Evolutionary conservation across 2,888 invertebrate genomes (phyloP).

Genomic region (Dolichopus griseipennis): DNA sequence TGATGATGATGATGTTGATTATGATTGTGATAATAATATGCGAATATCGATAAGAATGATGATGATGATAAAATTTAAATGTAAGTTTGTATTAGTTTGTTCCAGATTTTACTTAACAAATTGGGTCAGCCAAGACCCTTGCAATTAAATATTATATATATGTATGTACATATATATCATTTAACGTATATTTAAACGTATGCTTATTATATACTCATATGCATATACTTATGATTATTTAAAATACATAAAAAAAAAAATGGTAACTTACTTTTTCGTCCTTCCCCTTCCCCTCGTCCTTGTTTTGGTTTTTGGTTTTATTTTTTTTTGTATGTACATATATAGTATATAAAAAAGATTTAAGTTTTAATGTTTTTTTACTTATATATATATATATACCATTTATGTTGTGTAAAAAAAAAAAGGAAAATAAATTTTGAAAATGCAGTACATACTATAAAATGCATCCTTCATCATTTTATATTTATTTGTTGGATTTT

Average conservation of each 20-base stretch:
- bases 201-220: no score
- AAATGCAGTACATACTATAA: neutral
- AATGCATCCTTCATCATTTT: neutral
- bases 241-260: no score
- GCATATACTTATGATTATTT: no score
- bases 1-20: neutral
- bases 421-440: neutral
- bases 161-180: neutral
- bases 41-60: neutral
- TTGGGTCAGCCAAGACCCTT: constrained; percentile 20
- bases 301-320: no score
- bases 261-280: no score
- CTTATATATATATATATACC: no score
- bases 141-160: constrained; percentile 15
- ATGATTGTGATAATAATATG: constrained; percentile 9
- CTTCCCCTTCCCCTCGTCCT: no score
- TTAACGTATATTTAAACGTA: neutral
- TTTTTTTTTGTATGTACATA: no score
- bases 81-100: constrained; percentile 18
- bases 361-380: no score
- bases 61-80: neutral
- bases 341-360: no score
- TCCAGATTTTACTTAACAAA: constrained; percentile 19
- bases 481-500: neutral
- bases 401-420: neutral